These are phyloP conservation scores for Vireo griseus DNA, from an alignment of 2,797 vertebrate genomes.

Conservation along the genomic window DNA sequence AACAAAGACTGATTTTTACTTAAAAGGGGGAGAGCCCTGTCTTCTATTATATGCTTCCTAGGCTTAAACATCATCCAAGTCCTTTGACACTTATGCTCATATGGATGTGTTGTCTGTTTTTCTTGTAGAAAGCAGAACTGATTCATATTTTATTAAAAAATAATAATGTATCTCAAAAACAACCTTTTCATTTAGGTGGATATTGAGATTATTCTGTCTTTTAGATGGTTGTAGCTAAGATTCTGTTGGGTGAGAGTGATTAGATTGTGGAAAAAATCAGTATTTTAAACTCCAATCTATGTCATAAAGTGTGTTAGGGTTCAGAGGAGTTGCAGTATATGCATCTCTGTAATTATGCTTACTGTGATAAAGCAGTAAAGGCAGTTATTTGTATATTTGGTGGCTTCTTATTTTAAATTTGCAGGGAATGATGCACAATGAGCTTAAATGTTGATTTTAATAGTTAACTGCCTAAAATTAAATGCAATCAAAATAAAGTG, in stretches of 20 bases:
- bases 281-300: neutral
- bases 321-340: neutral
- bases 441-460: neutral
- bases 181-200: neutral
- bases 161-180: neutral
- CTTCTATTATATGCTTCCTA: neutral
- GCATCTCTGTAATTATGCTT: neutral
- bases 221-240: neutral
- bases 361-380: neutral
- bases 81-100: neutral
- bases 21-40: neutral
- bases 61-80: neutral
- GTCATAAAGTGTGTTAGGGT: neutral
- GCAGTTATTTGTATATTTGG: neutral
- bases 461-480: neutral
- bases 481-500: neutral
- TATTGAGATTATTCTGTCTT: neutral
- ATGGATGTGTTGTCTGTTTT: neutral
- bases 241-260: neutral
- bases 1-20: neutral
- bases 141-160: neutral
- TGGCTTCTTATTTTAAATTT: neutral
- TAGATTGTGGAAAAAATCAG: neutral
- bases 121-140: neutral
- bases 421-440: neutral